These are phyloP conservation scores for Fringilla coelebs DNA, from an alignment of 2,797 vertebrate genomes.

Conservation along the genomic window DNA sequence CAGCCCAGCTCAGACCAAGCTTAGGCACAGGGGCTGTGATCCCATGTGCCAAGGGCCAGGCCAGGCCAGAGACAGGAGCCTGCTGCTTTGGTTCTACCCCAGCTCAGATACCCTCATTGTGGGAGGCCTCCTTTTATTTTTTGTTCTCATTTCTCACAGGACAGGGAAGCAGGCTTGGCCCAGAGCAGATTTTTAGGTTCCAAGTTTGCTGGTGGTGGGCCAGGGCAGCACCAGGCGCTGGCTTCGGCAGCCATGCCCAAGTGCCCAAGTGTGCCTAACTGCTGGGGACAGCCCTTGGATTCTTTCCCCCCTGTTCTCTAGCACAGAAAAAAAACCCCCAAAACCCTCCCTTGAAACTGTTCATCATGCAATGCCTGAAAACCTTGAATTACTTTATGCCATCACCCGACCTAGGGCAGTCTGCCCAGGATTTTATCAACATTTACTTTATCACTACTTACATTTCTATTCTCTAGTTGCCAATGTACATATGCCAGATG, in stretches of 20 bases:
- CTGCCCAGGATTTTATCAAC: background rate
- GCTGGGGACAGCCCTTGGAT: background rate
- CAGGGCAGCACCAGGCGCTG: background rate
- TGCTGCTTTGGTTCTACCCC: background rate
- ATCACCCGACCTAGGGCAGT: background rate
- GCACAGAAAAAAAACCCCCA: accelerated
- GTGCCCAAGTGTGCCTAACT: background rate
- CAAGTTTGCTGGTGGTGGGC: background rate
- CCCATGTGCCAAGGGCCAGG: background rate
- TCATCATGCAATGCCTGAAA: background rate
- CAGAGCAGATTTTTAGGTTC: background rate
- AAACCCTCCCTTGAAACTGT: background rate
- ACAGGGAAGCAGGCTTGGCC: background rate
- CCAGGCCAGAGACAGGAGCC: background rate
- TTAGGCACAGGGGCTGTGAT: accelerated
- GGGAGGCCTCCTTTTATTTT: background rate
- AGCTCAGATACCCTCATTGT: background rate
- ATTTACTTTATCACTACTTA: background rate
- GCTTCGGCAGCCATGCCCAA: background rate
- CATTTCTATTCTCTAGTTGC: background rate
- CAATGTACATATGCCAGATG: background rate
- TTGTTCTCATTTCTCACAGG: background rate
- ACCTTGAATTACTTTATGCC: background rate
- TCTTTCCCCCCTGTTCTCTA: background rate
- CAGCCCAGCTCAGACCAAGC: background rate